These are phyloP conservation scores for Drosophila phalerata DNA, from an alignment of 2,888 invertebrate genomes.

Conservation along the genomic window DNA sequence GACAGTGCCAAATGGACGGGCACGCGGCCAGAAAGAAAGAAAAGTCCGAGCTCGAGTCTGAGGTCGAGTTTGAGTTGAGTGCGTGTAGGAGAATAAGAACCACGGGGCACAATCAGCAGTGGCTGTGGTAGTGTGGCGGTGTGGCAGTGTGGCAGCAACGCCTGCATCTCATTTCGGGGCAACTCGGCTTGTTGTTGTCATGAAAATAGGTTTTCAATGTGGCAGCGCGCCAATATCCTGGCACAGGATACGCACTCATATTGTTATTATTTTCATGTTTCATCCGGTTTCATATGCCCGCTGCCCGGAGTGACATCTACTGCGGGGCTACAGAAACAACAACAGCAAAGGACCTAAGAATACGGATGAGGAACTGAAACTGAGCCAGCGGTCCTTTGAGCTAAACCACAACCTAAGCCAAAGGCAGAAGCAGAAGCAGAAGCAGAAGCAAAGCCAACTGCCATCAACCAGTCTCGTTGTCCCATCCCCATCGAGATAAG, in stretches of 20 bases:
- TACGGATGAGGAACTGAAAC: conserved; percentile 16
- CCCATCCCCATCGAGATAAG: conserved; percentile 71
- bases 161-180: conserved; percentile 75
- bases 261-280: conserved; percentile 74
- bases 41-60: conserved; percentile 7
- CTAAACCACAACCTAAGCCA: conserved; percentile 71
- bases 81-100: conserved; percentile 41
- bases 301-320: conserved; percentile 34
- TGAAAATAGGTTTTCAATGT: conserved; percentile 57
- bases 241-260: conserved; percentile 73
- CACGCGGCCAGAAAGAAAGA: conserved; percentile 56
- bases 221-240: conserved; percentile 73
- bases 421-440: conserved; percentile 15
- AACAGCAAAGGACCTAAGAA: conserved; percentile 26
- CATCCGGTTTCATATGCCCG: conserved; percentile 70
- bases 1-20: conserved; percentile 65
- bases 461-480: conserved; percentile 6
- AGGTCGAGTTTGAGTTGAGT: conserved; percentile 17
- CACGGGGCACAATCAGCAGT: conserved; percentile 41
- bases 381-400: conserved; percentile 50
- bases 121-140: conserved; percentile 5
- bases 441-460: conserved; percentile 38
- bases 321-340: conserved; percentile 47
- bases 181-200: conserved; percentile 52
- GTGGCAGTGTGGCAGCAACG: conserved; percentile 42